Base-by-base conservation (phyloP, 1,140 invertebrate genomes). In the Neomicropteryx cornuta region DNA sequence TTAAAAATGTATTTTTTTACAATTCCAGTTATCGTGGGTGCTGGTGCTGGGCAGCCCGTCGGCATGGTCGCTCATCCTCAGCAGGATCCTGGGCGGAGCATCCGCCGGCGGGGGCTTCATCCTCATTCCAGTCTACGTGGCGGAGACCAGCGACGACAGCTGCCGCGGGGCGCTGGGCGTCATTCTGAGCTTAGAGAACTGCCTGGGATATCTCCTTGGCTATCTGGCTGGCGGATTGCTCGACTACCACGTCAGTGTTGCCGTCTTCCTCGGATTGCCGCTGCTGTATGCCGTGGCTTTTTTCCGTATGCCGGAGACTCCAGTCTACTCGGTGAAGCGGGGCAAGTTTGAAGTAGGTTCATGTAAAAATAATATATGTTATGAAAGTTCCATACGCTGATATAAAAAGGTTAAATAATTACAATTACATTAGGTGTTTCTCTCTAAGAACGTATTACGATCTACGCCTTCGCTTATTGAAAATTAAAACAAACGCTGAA, bases 51-150 rank as follows among this genome's bases (percentile, higher is more conserved):
- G 41, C 4, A 21, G 34, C 5, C 31, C 48, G 0, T 42, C 42
- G 1, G 33, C 45, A 8, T 3, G 35, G 2, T 18, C 45, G 0
- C 44, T 54, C 2, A 52, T 52, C 16, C 14, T 48, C 18, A 57
- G 68, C 0, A 56, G 71, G 5, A 50, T 68, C 0, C 49, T 72
- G 18, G 53, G 52, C 4, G 71, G 71, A 1, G 34, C 69, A 2
- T 57, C 61, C 1, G 48, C 56, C 2, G 70, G 69, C 0, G 60
- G 55, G 1, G 55, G 60, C 3, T 68, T 70, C 38, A 55, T 62
- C 0, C 63, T 70, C 0, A 44, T 72, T 2, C 71, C 71, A 0
- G 62, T 62, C 16, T 73, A 65, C 41, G 56, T 72, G 0, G 62
- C 62, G n/a, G 71, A 73, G 43, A 66, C 73, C 3, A 51, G 66